A percentile compares a stretch with the other conserved stretches of the same genome.
These are phyloP conservation scores for Brotula barbata DNA, from an alignment of 2,797 vertebrate species.

Conservation along the genomic window DNA sequence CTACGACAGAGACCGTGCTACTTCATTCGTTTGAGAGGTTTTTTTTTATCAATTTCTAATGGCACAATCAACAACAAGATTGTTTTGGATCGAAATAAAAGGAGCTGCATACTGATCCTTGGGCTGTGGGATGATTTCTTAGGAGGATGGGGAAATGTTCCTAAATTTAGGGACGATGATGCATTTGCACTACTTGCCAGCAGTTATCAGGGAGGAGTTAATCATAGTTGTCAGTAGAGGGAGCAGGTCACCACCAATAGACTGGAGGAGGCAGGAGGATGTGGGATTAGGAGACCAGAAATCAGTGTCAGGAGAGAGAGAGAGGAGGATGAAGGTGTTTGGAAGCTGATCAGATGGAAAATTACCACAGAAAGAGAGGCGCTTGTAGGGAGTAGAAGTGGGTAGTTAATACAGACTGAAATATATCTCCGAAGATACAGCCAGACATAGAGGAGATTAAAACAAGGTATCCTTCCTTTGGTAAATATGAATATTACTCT, in stretches of 20 bases:
- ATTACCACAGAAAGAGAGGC: constrained; percentile 5
- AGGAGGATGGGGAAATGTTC: constrained; percentile 22
- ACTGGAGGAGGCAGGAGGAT: constrained; percentile 1
- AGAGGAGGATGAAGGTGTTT: constrained; percentile 3
- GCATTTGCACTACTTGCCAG: background rate
- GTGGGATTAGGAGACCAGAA: constrained; percentile 3
- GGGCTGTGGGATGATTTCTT: constrained; percentile 19
- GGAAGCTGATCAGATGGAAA: constrained; percentile 12
- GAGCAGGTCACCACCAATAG: constrained; percentile 41
- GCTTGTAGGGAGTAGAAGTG: background rate
- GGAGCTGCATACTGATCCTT: background rate
- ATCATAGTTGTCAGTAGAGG: constrained; percentile 48
- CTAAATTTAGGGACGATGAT: constrained; percentile 30
- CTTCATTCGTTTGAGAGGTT: too few relatives aligned
- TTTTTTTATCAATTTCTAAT: too few relatives aligned
- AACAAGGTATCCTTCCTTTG: too few relatives aligned
- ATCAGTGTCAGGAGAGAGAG: constrained; percentile 10
- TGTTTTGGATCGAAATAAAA: constrained; percentile 5
- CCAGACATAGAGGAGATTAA: too few relatives aligned
- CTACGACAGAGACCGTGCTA: too few relatives aligned
- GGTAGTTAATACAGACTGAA: too few relatives aligned
- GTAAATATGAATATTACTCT: constrained; percentile 64
- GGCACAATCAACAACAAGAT: background rate
- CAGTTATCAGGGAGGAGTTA: constrained; percentile 32
- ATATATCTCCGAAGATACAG: too few relatives aligned